Conservation (phyloP, 2,797 vertebrate genomes). For the Muraenolepis orangiensis region DNA sequence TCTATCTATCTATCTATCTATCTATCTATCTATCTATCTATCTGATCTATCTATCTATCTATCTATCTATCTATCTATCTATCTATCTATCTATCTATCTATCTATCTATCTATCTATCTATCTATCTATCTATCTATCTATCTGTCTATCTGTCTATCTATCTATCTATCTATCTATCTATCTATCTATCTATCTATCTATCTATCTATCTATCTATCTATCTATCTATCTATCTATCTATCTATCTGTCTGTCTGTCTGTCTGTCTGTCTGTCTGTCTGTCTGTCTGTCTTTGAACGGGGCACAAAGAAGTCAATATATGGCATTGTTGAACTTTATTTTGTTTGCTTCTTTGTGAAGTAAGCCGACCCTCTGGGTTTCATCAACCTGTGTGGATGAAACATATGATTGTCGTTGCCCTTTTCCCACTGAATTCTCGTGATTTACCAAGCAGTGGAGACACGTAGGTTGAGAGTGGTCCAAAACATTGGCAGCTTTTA, state of each 20-base stretch:
- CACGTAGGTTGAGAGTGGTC: background rate
- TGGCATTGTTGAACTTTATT: background rate
- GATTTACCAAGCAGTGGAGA: too few relatives aligned
- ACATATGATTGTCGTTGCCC: background rate
- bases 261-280: too few relatives aligned
- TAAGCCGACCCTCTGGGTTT: background rate
- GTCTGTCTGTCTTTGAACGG: background rate
- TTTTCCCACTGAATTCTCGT: background rate
- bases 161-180: background rate
- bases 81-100: background rate
- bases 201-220: too few relatives aligned
- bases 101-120: background rate
- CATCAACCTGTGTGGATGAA: background rate
- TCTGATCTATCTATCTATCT: background rate
- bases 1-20: too few relatives aligned
- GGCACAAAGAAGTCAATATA: too few relatives aligned
- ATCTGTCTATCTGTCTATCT: too few relatives aligned
- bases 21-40: too few relatives aligned
- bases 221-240: too few relatives aligned
- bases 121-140: background rate
- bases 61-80: too few relatives aligned
- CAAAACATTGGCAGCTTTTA: background rate
- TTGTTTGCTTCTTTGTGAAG: too few relatives aligned
- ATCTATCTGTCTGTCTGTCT: too few relatives aligned
- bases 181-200: constrained; percentile 1